Base-by-base conservation (phyloP, 2,888 invertebrate genomes). In the Anthrax anthrax region DNA sequence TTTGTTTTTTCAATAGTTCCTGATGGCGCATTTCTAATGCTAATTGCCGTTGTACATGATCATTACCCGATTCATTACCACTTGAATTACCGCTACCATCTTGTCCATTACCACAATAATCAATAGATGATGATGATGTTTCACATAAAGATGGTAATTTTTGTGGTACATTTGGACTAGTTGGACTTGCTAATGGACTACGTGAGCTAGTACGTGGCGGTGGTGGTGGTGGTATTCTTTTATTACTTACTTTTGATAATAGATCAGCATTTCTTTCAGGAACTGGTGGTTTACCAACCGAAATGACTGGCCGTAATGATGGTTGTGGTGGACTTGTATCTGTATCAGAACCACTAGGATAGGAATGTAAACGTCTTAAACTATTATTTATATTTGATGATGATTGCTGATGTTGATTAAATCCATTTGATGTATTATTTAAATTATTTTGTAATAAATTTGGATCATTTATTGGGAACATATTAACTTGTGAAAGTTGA, bases 131-230 rank as follows among this genome's bases (percentile, higher is more conserved):
- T 6, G 4, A 4, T 23, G 23, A 23, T 2, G 70, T 70, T 51
- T 70, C 69, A 43, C 55, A 60, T 16, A 59, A 56, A 13, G 62
- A 59, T 47, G 73, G 73, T 54, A 73, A 67, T 50, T 74, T 70
- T 19, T 77, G 75, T 3, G 82, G 80, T 47, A 79, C 67, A 57
- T 77, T 75, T 18, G 83, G 80, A 52, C 82, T 80, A 39, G 87
- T 82, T 18, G 90, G 89, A 42, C 88, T 88, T 19, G 87, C 84
- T 57, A 89, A 71, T 1, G 90, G 90, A 17, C 89, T 88, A 59
- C 87, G 82, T 42, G 88, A 88, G 56, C 87, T 86, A 55, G 89
- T 89, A 54, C 90, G 76, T n/a, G 90, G 90, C 27, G 90, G 90
- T 29, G 91, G 87, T n/a, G 87, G 90, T 17, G 90, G 91, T 9